These are phyloP conservation scores for Xyliphius kryptos DNA, from an alignment of 2,113 vertebrate species.

Conservation along the genomic window DNA sequence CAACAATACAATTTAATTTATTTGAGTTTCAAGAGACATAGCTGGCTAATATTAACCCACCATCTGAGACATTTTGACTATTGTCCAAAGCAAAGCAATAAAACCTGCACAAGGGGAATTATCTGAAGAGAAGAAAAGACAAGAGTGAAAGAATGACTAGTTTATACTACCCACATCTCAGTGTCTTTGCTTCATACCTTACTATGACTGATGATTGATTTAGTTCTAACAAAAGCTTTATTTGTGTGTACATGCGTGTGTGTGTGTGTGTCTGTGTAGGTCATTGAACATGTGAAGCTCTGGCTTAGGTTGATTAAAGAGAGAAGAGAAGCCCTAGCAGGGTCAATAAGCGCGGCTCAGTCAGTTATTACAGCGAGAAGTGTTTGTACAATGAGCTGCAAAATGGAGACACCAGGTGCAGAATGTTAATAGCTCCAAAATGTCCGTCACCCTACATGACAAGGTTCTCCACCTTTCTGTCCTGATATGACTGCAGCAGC, in stretches of 20 bases:
- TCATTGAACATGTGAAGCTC: slow-evolving; percentile 52
- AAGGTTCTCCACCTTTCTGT: slow-evolving; percentile 1
- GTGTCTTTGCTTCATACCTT: not conserved
- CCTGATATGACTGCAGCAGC: not conserved
- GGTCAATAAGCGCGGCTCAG: slow-evolving; percentile 60
- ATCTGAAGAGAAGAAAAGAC: not conserved
- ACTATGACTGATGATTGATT: slow-evolving; percentile 1
- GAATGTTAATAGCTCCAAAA: slow-evolving; percentile 57
- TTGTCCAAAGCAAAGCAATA: not conserved
- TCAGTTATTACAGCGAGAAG: slow-evolving; percentile 62
- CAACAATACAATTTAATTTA: not conserved
- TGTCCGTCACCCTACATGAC: slow-evolving; percentile 5
- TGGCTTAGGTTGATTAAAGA: slow-evolving; percentile 56
- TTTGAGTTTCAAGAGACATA: not conserved
- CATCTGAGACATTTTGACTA: not conserved
- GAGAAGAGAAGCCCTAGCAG: slow-evolving; percentile 56
- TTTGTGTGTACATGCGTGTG: not conserved
- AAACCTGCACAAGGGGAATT: not conserved
- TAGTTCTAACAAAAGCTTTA: not conserved
- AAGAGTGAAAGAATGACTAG: not conserved
- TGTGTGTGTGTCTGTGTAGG: slow-evolving; percentile 31
- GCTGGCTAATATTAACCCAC: not conserved
- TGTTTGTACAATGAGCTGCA: slow-evolving; percentile 61
- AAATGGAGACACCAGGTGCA: slow-evolving; percentile 50
- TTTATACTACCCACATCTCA: not conserved